Evolutionary conservation across 2,113 vertebrate genomes (phyloP).

Genomic region (Sturnira hondurensis): DNA sequence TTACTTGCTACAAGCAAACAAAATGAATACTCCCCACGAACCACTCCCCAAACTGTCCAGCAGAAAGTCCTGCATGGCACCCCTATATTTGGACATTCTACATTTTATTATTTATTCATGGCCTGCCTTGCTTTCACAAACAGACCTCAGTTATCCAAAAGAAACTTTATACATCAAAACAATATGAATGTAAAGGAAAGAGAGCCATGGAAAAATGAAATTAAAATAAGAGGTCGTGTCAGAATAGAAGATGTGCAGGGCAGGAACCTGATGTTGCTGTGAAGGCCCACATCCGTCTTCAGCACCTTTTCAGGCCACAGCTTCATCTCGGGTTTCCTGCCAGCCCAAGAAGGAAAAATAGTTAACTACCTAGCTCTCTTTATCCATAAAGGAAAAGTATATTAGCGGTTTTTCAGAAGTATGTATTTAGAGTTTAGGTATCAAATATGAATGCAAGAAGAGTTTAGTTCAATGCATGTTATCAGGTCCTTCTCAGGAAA

Average conservation of each 20-base stretch:
- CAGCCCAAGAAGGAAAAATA: not conserved
- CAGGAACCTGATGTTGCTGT: not conserved
- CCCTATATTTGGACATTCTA: not conserved
- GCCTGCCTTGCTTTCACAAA: not conserved
- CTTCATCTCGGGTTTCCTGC: not conserved
- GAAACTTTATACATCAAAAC: not conserved
- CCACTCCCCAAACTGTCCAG: constrained; percentile 7
- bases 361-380: not conserved
- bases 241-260: not conserved
- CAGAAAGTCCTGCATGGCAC: not conserved
- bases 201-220: not conserved
- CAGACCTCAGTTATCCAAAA: not conserved
- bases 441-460: not conserved
- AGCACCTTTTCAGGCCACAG: not conserved
- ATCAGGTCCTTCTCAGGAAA: not conserved
- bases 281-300: not conserved
- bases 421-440: not conserved
- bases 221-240: not conserved
- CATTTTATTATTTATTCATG: constrained; percentile 39
- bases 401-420: not conserved
- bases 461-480: not conserved
- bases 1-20: constrained; percentile 36
- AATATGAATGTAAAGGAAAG: not conserved
- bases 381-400: not conserved
- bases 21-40: constrained; percentile 19